These are phyloP conservation scores for Falco columbarius DNA, from an alignment of 2,797 vertebrate genomes.

Conservation along the genomic window DNA sequence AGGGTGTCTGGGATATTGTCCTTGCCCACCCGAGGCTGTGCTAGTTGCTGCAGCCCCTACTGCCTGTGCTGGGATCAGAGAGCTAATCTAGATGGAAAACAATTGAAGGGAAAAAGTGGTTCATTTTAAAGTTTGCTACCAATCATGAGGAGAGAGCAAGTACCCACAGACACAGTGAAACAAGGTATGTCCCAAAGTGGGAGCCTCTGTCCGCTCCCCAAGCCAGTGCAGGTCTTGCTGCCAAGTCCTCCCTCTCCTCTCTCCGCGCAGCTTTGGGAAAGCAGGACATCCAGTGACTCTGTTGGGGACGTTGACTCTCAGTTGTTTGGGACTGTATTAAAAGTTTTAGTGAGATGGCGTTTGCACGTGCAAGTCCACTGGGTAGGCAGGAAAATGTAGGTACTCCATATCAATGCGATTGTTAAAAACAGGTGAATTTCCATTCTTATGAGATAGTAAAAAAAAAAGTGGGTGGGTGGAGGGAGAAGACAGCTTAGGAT, in stretches of 20 bases:
- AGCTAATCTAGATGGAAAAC: background rate
- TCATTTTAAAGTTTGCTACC: background rate
- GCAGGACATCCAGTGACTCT: background rate
- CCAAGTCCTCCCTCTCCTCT: background rate
- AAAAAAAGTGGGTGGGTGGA: background rate
- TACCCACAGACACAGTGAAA: background rate
- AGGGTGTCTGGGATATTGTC: background rate
- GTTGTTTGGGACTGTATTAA: background rate
- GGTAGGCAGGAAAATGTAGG: background rate
- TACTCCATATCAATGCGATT: background rate
- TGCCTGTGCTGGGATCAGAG: background rate
- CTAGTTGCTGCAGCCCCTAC: background rate
- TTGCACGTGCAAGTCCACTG: background rate
- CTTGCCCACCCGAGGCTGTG: rapidly evolving
- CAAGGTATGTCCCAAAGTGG: background rate
- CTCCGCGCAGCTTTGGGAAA: background rate
- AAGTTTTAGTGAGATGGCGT: background rate
- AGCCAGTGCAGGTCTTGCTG: background rate
- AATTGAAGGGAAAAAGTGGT: background rate
- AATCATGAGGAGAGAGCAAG: background rate
- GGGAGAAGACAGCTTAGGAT: background rate
- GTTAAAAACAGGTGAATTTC: background rate
- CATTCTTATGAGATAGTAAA: background rate
- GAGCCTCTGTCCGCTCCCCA: background rate
- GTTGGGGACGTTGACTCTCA: background rate